Evolutionary conservation across 2,797 vertebrate genomes (phyloP), one percentile per base, ranked within the genome.

Genomic region (Nyctibius grandis): DNA sequence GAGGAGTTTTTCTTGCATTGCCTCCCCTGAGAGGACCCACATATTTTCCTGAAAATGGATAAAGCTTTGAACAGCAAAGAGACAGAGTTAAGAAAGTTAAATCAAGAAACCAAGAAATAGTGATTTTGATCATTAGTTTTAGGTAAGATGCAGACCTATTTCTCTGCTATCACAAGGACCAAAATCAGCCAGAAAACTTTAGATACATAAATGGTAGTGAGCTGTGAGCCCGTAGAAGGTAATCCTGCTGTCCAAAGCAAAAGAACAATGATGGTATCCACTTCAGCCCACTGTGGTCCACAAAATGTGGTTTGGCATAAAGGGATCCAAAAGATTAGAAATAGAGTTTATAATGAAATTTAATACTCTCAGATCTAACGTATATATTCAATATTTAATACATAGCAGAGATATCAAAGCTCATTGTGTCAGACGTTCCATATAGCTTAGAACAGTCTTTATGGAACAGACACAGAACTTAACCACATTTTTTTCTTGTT

Each of bases 201-300:
- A 69, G 31, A 16, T 64, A 56, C 2, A 4, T 17, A 60, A 72
- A 34, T 9, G 21, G 18, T 9, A 42, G 31, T 33, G 73, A 75
- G 48, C 50, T 53, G 38, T 36, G 33, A 88, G 68, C 16, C 33
- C 25, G 18, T 14, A 34, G 63, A 29, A 40, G 8, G 9, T 38
- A 18, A 11, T 74, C 57, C 12, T 67, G 19, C 17, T 59, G 33
- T 40, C 42, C 69, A 75, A 48, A 74, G 33, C 5, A 40, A n/a
- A 70, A 51, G 16, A 73, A 17, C 15, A 72, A 38, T 1, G 1
- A n/a, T 0, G 9, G 38, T 1, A 47, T 19, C 29, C 25, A 33
- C 67, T 86, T 54, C 34, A 11, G 21, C n/a, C 38, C 68, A 38
- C 45, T n/a, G 29, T 31, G 75, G 78, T n/a, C 38, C 47, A 65